A percentile compares a stretch with the other conserved stretches of the same genome.
Evolutionary conservation across 2,797 vertebrate species (phyloP).

Genomic region (Poeciliopsis turneri): DNA sequence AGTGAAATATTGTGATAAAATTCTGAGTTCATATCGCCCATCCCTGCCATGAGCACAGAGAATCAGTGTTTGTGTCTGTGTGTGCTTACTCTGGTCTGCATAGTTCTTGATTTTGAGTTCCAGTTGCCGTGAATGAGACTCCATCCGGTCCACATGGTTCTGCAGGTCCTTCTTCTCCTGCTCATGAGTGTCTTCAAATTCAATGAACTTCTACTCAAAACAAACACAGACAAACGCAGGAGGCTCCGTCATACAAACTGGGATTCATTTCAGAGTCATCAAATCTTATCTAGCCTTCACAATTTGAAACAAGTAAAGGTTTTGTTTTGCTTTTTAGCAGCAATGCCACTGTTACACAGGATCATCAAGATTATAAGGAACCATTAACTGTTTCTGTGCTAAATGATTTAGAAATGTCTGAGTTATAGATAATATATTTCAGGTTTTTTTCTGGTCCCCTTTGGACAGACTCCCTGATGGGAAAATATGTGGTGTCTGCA

Average conservation of each 20-base stretch:
- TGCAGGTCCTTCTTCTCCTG: conserved; percentile 98
- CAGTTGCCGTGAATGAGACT: conserved; percentile 92
- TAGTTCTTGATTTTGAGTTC: conserved; percentile 97
- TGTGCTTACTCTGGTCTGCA: conserved; percentile 89
- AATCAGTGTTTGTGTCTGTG: not conserved
- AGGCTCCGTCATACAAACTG: conserved; percentile 1
- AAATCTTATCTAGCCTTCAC: not conserved
- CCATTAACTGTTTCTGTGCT: not conserved
- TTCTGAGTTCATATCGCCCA: too few species aligned
- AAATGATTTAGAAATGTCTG: conserved; percentile 1
- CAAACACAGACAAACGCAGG: conserved; percentile 6
- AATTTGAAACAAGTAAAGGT: not conserved
- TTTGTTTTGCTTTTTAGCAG: not conserved
- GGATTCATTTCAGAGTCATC: not conserved
- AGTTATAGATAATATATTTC: conserved; percentile 14
- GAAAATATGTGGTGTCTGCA: conserved; percentile 14
- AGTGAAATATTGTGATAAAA: too few species aligned
- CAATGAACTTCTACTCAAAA: conserved; percentile 90
- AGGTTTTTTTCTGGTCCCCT: conserved; percentile 31
- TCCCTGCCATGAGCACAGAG: not conserved
- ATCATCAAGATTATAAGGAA: not conserved
- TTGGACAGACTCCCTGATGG: not conserved
- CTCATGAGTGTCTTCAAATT: conserved; percentile 97
- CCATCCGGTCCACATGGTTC: conserved; percentile 89
- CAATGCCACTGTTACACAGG: not conserved